Evolutionary conservation across 2,113 vertebrate genomes (phyloP).

Genomic region (Lonchura striata): DNA sequence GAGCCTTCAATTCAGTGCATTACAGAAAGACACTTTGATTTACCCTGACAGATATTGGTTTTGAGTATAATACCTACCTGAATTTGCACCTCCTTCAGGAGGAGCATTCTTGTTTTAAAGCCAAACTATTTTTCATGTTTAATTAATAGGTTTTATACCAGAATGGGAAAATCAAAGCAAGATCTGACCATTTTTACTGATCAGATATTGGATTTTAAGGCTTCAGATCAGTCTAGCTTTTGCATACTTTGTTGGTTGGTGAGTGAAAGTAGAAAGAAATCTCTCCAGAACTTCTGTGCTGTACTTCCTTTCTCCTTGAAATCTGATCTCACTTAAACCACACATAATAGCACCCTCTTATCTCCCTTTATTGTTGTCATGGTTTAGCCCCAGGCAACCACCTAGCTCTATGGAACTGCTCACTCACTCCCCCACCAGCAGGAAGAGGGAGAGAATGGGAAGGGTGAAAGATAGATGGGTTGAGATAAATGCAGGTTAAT

Average conservation of each 20-base stretch:
- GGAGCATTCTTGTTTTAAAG: background rate
- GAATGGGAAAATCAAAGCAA: background rate
- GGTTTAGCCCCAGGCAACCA: background rate
- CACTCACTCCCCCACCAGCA: background rate
- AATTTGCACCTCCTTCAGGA: background rate
- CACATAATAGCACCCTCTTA: background rate
- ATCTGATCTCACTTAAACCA: background rate
- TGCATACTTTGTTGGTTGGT: background rate
- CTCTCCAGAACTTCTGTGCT: background rate
- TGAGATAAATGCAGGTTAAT: background rate
- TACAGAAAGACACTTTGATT: background rate
- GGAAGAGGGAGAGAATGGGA: background rate
- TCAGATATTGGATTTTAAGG: background rate
- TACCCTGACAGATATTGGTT: background rate
- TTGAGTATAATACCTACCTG: background rate
- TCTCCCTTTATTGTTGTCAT: background rate
- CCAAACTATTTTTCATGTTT: background rate
- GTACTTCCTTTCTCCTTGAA: background rate
- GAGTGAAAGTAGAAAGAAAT: background rate
- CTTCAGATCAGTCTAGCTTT: background rate
- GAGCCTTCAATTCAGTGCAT: background rate
- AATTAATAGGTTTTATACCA: background rate
- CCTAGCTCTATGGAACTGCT: background rate
- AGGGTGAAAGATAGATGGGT: background rate
- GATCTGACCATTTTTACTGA: background rate